These are phyloP conservation scores for Pemphredon lugubris DNA, from an alignment of 2,888 invertebrate species.

Conservation along the genomic window DNA sequence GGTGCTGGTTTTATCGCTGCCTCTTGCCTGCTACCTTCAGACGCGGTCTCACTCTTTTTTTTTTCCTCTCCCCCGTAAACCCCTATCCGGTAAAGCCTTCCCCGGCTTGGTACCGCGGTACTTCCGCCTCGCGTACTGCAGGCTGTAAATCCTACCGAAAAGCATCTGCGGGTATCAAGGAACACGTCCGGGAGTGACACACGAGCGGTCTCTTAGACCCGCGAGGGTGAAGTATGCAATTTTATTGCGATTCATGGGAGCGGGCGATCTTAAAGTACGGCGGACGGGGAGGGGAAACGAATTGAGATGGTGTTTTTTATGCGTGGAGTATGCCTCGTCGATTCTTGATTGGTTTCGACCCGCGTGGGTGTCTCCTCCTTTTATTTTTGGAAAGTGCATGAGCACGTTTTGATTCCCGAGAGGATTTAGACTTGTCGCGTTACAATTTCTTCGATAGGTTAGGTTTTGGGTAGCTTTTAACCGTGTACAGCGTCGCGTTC, in stretches of 20 bases:
- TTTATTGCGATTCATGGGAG: constrained; percentile 38
- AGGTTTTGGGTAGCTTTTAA: too few relatives aligned
- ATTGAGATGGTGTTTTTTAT: constrained; percentile 1
- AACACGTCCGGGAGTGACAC: constrained; percentile 52
- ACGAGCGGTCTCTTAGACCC: constrained; percentile 49
- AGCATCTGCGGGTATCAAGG: constrained; percentile 59
- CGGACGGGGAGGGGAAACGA: neutral
- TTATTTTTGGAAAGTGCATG: too few relatives aligned
- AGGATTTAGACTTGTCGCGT: too few relatives aligned
- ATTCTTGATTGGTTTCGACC: constrained; percentile 17
- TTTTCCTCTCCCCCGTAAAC: too few relatives aligned
- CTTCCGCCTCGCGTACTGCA: constrained; percentile 53
- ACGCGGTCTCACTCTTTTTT: constrained; percentile 20
- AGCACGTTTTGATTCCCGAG: too few relatives aligned
- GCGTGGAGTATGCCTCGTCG: neutral
- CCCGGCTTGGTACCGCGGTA: constrained; percentile 38
- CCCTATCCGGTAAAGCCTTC: constrained; percentile 42
- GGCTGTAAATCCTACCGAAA: constrained; percentile 60
- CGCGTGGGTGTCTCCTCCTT: too few relatives aligned
- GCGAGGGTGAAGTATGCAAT: constrained; percentile 30
- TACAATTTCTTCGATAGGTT: too few relatives aligned
- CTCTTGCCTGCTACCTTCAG: constrained; percentile 22
- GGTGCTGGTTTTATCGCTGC: constrained; percentile 65
- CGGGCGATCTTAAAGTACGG: neutral
- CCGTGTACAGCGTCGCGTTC: too few relatives aligned